Evolutionary conservation across 2,797 vertebrate species (phyloP), one percentile per base, ranked within the genome.

Genomic region (Spheniscus humboldti): DNA sequence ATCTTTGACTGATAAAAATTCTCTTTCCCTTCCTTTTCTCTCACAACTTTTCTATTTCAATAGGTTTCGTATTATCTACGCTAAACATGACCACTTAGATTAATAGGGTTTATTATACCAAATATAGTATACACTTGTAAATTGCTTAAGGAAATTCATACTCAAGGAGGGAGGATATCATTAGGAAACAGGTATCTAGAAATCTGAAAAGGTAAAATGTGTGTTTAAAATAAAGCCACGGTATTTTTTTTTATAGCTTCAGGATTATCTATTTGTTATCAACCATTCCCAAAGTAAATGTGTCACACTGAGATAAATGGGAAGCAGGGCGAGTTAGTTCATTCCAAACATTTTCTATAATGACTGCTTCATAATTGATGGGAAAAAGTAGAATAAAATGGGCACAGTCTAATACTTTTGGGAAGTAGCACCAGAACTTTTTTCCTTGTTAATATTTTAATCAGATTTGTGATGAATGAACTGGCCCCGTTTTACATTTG

Each of bases 101-200:
- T 91, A 94, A 80, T 56, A 80, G 28, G 23, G 10, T 96, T 84
- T 87, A 55, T 89, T 59, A 81, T 88, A 92, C 24, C 6, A 75
- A 80, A 76, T 31, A 52, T 78, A 69, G 31, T 45, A 28, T 90
- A 39, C 8, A 2, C 52, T 93, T 94, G 25, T 57, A 91, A 83
- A 92, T 88, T 88, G 48, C 47, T 59, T 89, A 89, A 93, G 48
- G 60, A 97, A 96, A 94, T 90, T 96, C 60, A 45, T 97, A 68
- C 77, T 96, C 60, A 68, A 92, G 50, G 45, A 96, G 17, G 66
- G 83, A 74, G 50, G 47, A 92, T 95, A 60, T 94, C 66, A 55
- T 91, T 94, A 86, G 31, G 50, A n/a, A 72, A 64, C 18, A 67
- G 12, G 37, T 74, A 84, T 69, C 59, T 95, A 93, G 89, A 86